A percentile compares a stretch with the other conserved stretches of the same genome.
Conservation (phyloP, 2,888 invertebrate genomes). For the Apotomis capreana region DNA sequence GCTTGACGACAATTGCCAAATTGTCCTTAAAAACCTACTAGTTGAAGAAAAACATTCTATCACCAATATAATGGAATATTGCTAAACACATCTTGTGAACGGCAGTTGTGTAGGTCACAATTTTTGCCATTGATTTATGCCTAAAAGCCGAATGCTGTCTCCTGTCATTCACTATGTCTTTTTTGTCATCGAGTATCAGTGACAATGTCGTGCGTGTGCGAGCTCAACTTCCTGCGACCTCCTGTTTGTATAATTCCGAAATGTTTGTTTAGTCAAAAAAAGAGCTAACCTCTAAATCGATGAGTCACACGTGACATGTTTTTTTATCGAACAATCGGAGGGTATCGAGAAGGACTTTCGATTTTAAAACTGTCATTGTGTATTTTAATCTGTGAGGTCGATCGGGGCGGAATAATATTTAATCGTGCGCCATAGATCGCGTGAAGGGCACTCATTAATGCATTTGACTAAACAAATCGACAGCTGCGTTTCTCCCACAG, state of each 20-base stretch:
- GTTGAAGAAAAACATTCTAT: too few relatives aligned
- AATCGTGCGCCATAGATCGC: conserved; percentile 39
- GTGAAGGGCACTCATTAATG: conserved; percentile 58
- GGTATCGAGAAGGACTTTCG: conserved; percentile 51
- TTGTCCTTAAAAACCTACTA: too few relatives aligned
- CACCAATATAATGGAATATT: too few relatives aligned
- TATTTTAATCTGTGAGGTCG: conserved; percentile 40
- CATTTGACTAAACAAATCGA: conserved; percentile 71
- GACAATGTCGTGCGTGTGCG: conserved; percentile 56
- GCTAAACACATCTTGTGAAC: background rate
- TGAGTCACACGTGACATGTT: conserved; percentile 64
- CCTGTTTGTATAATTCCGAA: conserved; percentile 70
- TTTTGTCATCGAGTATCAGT: conserved; percentile 34
- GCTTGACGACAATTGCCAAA: too few relatives aligned
- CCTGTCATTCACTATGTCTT: conserved; percentile 37
- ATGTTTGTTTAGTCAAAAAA: conserved; percentile 62
- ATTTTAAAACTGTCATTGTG: conserved; percentile 48
- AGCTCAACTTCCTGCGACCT: conserved; percentile 58
- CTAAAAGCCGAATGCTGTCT: conserved; percentile 36
- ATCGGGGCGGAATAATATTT: conserved; percentile 36
- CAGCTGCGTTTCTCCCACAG: conserved; percentile 57
- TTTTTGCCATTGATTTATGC: conserved; percentile 8
- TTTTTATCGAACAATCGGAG: conserved; percentile 42
- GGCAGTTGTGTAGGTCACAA: background rate
- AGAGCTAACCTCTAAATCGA: conserved; percentile 58